These are phyloP conservation scores for Ctenomys sociabilis DNA, from an alignment of 2,113 vertebrate genomes.

Conservation along the genomic window DNA sequence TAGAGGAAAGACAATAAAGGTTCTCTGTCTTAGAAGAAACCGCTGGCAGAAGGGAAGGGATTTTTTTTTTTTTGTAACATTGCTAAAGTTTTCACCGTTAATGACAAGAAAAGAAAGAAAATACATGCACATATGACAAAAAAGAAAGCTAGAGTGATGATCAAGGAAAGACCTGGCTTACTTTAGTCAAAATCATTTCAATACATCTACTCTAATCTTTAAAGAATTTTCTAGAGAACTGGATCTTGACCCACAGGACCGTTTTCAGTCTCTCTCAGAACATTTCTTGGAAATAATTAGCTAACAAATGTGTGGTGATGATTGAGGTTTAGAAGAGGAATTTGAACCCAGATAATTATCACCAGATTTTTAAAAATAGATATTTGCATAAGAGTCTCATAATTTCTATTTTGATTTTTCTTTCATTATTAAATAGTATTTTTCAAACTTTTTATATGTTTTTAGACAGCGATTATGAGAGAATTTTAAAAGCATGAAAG, in stretches of 20 bases:
- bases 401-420: slow-evolving; percentile 12
- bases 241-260: neutral
- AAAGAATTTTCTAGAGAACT: neutral
- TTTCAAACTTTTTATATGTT: neutral
- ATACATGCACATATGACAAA: accelerated
- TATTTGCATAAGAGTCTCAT: neutral
- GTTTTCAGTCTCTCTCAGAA: slow-evolving; percentile 3
- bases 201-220: neutral
- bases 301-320: neutral
- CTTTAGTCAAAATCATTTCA: neutral
- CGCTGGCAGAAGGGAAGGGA: slow-evolving; percentile 82
- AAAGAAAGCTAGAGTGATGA: neutral
- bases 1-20: slow-evolving; percentile 91
- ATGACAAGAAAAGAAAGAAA: slow-evolving; percentile 28
- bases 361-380: neutral
- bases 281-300: neutral
- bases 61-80: slow-evolving; percentile 13
- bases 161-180: neutral
- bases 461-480: neutral
- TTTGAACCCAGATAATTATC: neutral
- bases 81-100: slow-evolving; percentile 74
- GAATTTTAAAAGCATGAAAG: neutral
- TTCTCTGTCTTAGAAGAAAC: slow-evolving; percentile 85
- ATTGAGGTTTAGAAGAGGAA: neutral
- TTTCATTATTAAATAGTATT: neutral